Evolutionary conservation across 2,888 invertebrate genomes (phyloP), one percentile per base, ranked within the genome.

Genomic region (Lydus trimaculatus): DNA sequence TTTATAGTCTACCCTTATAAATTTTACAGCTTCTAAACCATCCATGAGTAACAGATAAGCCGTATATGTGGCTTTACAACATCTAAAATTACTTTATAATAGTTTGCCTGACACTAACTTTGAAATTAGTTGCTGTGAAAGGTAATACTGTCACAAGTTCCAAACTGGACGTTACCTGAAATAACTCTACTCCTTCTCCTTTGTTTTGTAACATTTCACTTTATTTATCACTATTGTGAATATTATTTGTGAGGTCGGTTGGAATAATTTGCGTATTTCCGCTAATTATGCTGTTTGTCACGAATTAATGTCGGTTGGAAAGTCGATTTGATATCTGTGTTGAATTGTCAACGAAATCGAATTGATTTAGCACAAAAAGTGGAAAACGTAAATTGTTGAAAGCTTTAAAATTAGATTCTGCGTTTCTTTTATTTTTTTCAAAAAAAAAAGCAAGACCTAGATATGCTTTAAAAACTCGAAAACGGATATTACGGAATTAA

Each of bases 261-360:
- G 20, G 20, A 39, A 56, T 59, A 66, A 62, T 66, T 66, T 66
- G 66, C 66, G 66, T 66, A 63, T 59, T 43, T 20, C 58, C 43
- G 31, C 43, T 63, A 63, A 66, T 63, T 66, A 63, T 17, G 7
- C 58, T 59, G 11, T 48, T 48, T 58, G 66, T 63, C 63, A 43
- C 59, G 62, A 66, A 63, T 63, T 63, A 66, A 66, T 58, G 58
- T n/a, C 48, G 20, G 20, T 20, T 48, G 48, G 17, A 48, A 48
- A 48, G 48, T 23, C 48, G 48, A 4, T 48, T 48, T 20, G 48
- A 48, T 20, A 48, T 17, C 11, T 11, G 11, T 11, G 11, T 33
- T 33, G 33, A 33, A 33, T 36, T 36, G 15, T 15, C 36, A 43
- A 43, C 43, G n/a, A 8, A 43, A n/a, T 43, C 43, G 8, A 43